phyloP scores from a whole-genome alignment of 2,797 vertebrate species.

The Brachymystax lenok region DNA sequence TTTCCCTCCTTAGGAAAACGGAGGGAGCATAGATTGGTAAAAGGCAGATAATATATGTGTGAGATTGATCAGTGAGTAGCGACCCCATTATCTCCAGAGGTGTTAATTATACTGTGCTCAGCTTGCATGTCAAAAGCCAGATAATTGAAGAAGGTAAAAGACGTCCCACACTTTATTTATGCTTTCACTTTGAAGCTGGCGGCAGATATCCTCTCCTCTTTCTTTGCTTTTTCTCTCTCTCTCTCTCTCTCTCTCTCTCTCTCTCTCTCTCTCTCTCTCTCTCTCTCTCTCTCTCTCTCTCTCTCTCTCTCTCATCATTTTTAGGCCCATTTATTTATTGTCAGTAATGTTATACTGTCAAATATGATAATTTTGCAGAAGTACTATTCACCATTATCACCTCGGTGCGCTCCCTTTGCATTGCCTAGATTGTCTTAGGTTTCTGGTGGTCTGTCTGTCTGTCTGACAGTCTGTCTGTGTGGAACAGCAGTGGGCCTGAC shows the following conservation, averaged over 20 bases:
- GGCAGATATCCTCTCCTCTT: slow-evolving; percentile 49
- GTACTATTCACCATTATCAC: slow-evolving; percentile 56
- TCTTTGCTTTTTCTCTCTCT: slow-evolving; percentile 15
- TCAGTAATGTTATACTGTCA: slow-evolving; percentile 70
- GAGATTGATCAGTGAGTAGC: slow-evolving; percentile 82
- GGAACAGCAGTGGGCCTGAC: slow-evolving; percentile 12
- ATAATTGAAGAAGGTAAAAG: slow-evolving; percentile 85
- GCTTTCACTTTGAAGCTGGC: slow-evolving; percentile 66
- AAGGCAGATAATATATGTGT: slow-evolving; percentile 79
- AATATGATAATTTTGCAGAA: slow-evolving; percentile 61
- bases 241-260: slow-evolving; percentile 23
- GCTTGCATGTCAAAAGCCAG: slow-evolving; percentile 82
- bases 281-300: not conserved
- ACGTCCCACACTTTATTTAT: slow-evolving; percentile 81
- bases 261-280: slow-evolving; percentile 24
- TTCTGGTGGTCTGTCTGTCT: slow-evolving; percentile 24
- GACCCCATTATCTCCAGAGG: slow-evolving; percentile 84
- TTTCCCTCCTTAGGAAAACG: slow-evolving; percentile 62
- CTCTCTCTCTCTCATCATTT: slow-evolving; percentile 43
- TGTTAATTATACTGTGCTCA: slow-evolving; percentile 83
- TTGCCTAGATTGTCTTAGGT: slow-evolving; percentile 31
- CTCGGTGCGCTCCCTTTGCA: slow-evolving; percentile 38
- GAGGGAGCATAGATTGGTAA: slow-evolving; percentile 67
- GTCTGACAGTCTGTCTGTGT: not conserved
- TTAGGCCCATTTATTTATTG: slow-evolving; percentile 68